A percentile compares a stretch with the other conserved stretches of the same genome.
These are phyloP conservation scores for Leucoraja ocellata DNA, from an alignment of 2,797 vertebrate species.

Conservation along the genomic window DNA sequence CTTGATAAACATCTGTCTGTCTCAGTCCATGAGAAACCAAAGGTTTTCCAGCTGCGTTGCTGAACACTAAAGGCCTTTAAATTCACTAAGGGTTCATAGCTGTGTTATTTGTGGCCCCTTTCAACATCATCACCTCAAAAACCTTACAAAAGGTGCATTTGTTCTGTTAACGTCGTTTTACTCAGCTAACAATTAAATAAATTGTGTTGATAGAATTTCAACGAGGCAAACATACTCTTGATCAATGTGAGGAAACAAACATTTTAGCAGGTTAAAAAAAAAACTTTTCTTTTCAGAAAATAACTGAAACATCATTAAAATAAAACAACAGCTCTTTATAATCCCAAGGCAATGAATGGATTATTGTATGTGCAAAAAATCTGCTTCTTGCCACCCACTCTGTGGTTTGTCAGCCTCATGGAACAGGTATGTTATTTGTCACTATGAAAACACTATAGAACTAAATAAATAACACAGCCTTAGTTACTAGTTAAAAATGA, in stretches of 20 bases:
- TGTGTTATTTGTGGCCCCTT: neutral
- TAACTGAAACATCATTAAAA: neutral
- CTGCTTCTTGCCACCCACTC: conserved; percentile 13
- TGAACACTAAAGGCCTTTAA: neutral
- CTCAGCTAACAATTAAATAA: neutral
- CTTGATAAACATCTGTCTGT: neutral
- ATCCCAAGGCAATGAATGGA: neutral
- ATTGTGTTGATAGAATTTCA: neutral
- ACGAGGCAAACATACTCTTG: neutral
- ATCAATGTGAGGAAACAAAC: neutral
- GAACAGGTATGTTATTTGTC: neutral
- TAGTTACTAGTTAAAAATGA: neutral
- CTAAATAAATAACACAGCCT: neutral
- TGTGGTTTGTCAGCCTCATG: neutral
- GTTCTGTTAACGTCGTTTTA: neutral
- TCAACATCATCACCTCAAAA: neutral
- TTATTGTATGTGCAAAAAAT: neutral
- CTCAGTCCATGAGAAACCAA: neutral
- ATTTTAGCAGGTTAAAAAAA: neutral
- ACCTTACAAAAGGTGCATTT: neutral
- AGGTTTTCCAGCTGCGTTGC: neutral
- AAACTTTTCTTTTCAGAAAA: neutral
- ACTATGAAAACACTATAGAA: neutral
- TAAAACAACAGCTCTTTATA: neutral
- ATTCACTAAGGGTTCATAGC: neutral